A percentile compares a stretch with the other conserved stretches of the same genome.
These are phyloP conservation scores for Pangasius sanitwongsei DNA, from an alignment of 2,797 vertebrate species.

Conservation along the genomic window DNA sequence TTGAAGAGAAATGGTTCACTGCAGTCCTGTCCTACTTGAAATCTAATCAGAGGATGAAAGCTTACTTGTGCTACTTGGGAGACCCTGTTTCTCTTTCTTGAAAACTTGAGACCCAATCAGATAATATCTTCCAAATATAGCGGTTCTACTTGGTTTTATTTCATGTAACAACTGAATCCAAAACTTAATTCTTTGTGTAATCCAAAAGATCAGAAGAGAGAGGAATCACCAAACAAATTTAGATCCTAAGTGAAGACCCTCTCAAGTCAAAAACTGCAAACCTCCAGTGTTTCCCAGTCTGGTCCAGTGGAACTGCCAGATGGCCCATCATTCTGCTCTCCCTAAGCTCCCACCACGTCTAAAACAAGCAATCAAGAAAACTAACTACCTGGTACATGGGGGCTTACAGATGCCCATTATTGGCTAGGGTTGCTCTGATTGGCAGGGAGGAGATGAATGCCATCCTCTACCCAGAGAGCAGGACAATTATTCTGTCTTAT, in stretches of 20 bases:
- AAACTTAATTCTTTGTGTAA: not conserved
- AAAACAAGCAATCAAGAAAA: slow-evolving; percentile 11
- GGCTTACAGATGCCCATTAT: not conserved
- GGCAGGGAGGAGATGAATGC: not conserved
- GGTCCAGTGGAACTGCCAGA: not conserved
- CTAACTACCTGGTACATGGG: not conserved
- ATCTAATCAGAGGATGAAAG: not conserved
- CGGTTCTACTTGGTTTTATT: not conserved
- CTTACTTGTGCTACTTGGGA: not conserved
- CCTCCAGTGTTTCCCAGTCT: not conserved
- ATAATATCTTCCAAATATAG: not conserved
- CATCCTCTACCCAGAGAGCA: not conserved
- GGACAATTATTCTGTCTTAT: not conserved
- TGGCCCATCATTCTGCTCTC: not conserved
- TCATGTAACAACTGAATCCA: not conserved
- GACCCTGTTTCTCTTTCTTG: not conserved
- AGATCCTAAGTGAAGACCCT: not conserved
- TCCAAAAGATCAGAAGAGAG: not conserved
- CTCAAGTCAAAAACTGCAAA: not conserved
- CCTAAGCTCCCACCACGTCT: not conserved
- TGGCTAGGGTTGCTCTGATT: not conserved
- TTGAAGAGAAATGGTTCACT: not conserved
- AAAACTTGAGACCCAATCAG: not conserved
- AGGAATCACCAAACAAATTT: not conserved
- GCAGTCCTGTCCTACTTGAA: not conserved